These are phyloP conservation scores for Nesoenas mayeri DNA, from an alignment of 2,113 vertebrate genomes.

Conservation along the genomic window DNA sequence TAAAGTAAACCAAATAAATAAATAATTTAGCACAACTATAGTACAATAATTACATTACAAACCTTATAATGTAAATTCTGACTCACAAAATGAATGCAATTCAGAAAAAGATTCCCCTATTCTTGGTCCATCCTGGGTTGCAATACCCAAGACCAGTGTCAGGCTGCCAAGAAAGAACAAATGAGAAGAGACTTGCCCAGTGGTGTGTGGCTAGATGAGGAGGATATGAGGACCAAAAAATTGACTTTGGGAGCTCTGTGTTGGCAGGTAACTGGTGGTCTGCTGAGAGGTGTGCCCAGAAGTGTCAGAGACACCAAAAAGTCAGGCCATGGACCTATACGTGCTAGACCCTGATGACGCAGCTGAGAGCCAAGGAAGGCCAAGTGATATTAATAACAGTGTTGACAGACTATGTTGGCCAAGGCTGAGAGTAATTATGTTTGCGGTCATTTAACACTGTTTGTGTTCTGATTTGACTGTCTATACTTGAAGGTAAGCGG, in stretches of 20 bases:
- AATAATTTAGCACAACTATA: not conserved
- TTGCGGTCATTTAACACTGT: not conserved
- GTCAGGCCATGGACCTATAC: accelerated
- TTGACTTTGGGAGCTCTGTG: not conserved
- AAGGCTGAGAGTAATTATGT: not conserved
- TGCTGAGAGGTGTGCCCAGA: not conserved
- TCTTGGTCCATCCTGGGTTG: not conserved
- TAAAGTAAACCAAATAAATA: not conserved
- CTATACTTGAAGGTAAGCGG: not conserved
- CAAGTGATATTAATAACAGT: not conserved
- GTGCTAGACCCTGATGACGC: not conserved
- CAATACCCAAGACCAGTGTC: not conserved
- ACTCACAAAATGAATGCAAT: not conserved
- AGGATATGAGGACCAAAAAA: not conserved
- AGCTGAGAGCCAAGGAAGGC: not conserved
- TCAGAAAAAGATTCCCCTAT: not conserved
- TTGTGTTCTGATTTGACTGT: not conserved
- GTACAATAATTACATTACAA: not conserved
- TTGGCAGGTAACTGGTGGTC: not conserved
- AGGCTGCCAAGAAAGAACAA: not conserved
- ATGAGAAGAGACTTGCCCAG: not conserved
- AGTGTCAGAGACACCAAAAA: not conserved
- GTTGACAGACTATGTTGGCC: not conserved
- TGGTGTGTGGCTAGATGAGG: not conserved
- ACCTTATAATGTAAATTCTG: not conserved